phyloP scores from a whole-genome alignment of 1,140 invertebrate species.

The Drosophila ironensis region DNA sequence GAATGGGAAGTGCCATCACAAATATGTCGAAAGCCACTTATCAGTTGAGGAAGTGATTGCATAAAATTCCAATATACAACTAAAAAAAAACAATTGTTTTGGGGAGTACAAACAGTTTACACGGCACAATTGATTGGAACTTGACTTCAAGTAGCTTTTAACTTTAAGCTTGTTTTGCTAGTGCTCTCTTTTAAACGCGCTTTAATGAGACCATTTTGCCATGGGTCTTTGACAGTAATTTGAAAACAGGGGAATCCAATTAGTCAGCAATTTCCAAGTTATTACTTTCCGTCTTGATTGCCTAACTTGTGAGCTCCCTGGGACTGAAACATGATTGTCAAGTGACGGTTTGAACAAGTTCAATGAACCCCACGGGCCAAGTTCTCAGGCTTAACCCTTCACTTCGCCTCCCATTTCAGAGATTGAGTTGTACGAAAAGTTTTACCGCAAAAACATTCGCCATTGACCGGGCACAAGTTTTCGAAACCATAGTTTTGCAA shows the following conservation, averaged over 20 bases:
- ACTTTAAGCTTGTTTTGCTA: no score
- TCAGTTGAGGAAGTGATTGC: constrained; percentile 35
- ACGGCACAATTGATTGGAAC: neutral
- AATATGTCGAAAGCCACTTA: constrained; percentile 13
- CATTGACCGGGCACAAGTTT: constrained; percentile 26
- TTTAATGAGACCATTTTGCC: no score
- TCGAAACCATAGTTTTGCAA: constrained; percentile 27
- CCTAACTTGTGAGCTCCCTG: constrained; percentile 20
- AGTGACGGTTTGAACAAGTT: constrained; percentile 32
- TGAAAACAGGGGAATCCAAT: constrained; percentile 7
- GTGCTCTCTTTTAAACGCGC: no score
- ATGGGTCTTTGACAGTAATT: neutral
- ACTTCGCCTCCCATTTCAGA: constrained; percentile 4
- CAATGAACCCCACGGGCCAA: constrained; percentile 31
- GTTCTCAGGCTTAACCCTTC: constrained; percentile 8
- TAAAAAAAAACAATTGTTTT: constrained; percentile 1
- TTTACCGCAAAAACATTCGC: no score
- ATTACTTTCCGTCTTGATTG: constrained; percentile 11
- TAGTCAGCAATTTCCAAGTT: constrained; percentile 12
- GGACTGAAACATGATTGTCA: constrained; percentile 28
- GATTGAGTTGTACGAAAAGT: constrained; percentile 30
- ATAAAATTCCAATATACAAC: neutral
- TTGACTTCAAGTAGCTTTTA: neutral
- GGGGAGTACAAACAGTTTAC: neutral
- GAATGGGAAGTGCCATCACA: neutral